Conservation (phyloP, 2,797 vertebrate species). For the Myotis pilosus region DNA sequence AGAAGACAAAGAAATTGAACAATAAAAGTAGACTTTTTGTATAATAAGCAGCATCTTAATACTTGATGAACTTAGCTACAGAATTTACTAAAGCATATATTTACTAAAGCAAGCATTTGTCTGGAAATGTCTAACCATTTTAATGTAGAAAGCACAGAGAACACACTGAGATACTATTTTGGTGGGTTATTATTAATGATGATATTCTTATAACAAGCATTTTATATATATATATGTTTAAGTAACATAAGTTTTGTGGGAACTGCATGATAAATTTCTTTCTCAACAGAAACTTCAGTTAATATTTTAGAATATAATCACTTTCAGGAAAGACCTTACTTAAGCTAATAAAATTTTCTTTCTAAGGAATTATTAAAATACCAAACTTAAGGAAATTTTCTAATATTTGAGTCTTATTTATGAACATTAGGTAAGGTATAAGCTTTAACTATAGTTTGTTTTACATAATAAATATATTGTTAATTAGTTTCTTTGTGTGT, state of each 20-base stretch:
- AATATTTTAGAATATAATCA: neutral
- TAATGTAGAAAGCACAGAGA: neutral
- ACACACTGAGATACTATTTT: neutral
- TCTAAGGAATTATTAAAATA: neutral
- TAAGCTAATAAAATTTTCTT: neutral
- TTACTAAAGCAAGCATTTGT: neutral
- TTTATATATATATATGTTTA: neutral
- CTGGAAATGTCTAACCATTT: conserved; percentile 11
- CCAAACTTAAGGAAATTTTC: neutral
- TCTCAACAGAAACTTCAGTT: neutral
- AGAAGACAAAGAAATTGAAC: conserved; percentile 55
- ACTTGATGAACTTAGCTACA: neutral
- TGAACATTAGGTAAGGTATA: neutral
- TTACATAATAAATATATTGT: neutral
- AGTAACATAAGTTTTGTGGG: neutral
- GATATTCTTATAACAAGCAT: neutral
- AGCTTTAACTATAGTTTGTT: neutral
- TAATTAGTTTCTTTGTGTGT: neutral
- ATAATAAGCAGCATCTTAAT: conserved; percentile 13
- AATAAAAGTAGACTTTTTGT: conserved; percentile 30
- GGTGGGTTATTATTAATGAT: neutral
- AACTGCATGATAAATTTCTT: neutral
- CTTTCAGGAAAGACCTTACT: neutral
- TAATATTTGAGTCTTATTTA: neutral
- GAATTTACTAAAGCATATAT: neutral